Evolutionary conservation across 1,140 invertebrate genomes (phyloP).

Genomic region (Dreissena polymorpha): DNA sequence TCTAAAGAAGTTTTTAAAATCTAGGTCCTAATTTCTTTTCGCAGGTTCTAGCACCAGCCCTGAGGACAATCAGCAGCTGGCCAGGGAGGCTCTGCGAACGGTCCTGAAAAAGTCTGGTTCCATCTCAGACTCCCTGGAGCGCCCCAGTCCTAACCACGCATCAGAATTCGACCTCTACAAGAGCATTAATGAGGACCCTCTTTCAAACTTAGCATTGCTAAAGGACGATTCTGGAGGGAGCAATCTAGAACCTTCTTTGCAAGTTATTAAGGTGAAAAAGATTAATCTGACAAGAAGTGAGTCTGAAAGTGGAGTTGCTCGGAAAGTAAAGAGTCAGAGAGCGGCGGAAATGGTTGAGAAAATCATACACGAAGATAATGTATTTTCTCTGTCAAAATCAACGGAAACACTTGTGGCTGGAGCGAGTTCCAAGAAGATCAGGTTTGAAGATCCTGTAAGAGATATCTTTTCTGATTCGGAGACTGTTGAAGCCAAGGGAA

Average conservation of each 20-base stretch:
- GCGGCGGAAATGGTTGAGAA: conserved; percentile 39
- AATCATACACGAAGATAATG: conserved; percentile 46
- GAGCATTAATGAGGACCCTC: conserved; percentile 63
- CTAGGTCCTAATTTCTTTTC: neutral
- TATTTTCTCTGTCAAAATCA: conserved; percentile 28
- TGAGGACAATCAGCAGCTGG: conserved; percentile 56
- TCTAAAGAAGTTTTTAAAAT: no score
- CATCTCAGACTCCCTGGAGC: conserved; percentile 52
- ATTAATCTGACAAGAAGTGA: conserved; percentile 30
- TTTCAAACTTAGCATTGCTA: conserved; percentile 62
- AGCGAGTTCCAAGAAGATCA: neutral
- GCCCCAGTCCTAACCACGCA: conserved; percentile 4
- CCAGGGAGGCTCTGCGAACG: conserved; percentile 62
- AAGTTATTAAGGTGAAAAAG: neutral
- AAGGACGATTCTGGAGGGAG: conserved; percentile 11
- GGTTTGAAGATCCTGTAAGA: neutral
- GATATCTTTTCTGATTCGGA: conserved; percentile 66
- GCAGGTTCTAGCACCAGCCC: conserved; percentile 63
- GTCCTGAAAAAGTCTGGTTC: conserved; percentile 66
- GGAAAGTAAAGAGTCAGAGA: conserved; percentile 6
- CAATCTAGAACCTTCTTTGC: neutral
- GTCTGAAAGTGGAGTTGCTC: conserved; percentile 31
- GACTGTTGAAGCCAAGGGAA: conserved; percentile 35
- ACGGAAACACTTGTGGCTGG: conserved; percentile 24
- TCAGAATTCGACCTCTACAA: conserved; percentile 65